Evolutionary conservation across 2,888 invertebrate genomes (phyloP), one percentile per base, ranked within the genome.

Genomic region (Lasius fuliginosus): DNA sequence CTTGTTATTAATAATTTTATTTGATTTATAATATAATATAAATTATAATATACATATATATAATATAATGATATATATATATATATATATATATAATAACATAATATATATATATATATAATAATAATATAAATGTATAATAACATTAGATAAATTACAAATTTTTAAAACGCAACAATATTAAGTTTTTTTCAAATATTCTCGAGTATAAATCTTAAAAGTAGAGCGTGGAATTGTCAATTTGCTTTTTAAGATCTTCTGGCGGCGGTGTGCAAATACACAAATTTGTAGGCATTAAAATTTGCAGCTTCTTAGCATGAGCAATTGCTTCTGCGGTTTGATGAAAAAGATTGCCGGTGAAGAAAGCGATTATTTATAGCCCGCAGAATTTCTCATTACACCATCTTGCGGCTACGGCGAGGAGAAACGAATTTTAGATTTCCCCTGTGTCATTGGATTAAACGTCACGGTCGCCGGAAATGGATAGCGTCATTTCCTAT

Each of bases 361-460:
- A 8, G 18, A 15, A 23, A 69, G n/a, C 58, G 60, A 81, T 81
- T 81, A 71, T 46, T 81, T 71, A 81, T 81, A 81, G 6, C 33
- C 60, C 15, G 30, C 53, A 76, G 65, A 75, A 75, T 65, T 75
- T 82, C 82, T 76, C 82, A 76, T 82, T 82, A 76, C 64, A 56
- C 46, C 83, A 77, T 58, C 77, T 76, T 60, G 67, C 75, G 77
- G 3, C 23, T 71, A 71, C 60, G n/a, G 81, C 6, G 40, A 40
- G 23, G 40, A 83, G 68, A 71, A 81, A 81, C 79, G 84, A 86
- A 88, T 76, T 82, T 82, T 88, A 85, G 89, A 89, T 89, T 89
- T 89, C 89, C 89, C 87, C 64, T 81, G 88, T 87, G 87, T 82
- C 87, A 87, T 84, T 73, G 89, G 89, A 89, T 89, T 88, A 89